A percentile compares a stretch with the other conserved stretches of the same genome.
Evolutionary conservation across 2,113 vertebrate genomes (phyloP).

Genomic region (Octodon degus): DNA sequence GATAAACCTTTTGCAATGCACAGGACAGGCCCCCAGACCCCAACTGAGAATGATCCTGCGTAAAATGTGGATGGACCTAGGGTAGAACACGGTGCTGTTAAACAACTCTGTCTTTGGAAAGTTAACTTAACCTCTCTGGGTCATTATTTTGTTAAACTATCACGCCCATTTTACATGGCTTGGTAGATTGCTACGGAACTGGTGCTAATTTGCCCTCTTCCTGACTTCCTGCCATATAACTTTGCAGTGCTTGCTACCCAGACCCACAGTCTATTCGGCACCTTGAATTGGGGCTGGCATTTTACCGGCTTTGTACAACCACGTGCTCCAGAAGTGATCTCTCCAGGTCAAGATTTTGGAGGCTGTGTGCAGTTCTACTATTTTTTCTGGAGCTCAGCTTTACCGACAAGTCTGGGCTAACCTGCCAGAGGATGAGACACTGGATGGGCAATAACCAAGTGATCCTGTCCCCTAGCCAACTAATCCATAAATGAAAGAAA

Average conservation of each 20-base stretch:
- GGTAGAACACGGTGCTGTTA: not conserved
- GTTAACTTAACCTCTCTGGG: not conserved
- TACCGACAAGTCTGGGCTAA: not conserved
- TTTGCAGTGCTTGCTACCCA: no score
- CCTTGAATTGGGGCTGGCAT: not conserved
- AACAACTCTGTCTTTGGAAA: not conserved
- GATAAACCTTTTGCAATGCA: rapidly evolving
- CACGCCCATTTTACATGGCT: not conserved
- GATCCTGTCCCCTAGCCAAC: no score
- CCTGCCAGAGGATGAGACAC: not conserved
- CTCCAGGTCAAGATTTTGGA: not conserved
- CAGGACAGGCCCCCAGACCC: no score
- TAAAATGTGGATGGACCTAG: rapidly evolving
- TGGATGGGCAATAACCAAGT: rapidly evolving
- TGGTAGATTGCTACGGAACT: not conserved
- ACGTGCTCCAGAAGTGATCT: not conserved
- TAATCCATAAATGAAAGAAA: not conserved
- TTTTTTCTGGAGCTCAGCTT: not conserved
- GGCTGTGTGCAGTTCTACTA: not conserved
- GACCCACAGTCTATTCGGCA: rapidly evolving
- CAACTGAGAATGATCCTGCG: not conserved
- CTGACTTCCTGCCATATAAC: rapidly evolving
- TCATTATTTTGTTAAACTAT: not conserved
- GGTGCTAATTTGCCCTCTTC: not conserved
- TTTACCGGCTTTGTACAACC: not conserved